Evolutionary conservation across 2,113 vertebrate genomes (phyloP), one percentile per base, ranked within the genome.

Genomic region (Mus spicilegus): DNA sequence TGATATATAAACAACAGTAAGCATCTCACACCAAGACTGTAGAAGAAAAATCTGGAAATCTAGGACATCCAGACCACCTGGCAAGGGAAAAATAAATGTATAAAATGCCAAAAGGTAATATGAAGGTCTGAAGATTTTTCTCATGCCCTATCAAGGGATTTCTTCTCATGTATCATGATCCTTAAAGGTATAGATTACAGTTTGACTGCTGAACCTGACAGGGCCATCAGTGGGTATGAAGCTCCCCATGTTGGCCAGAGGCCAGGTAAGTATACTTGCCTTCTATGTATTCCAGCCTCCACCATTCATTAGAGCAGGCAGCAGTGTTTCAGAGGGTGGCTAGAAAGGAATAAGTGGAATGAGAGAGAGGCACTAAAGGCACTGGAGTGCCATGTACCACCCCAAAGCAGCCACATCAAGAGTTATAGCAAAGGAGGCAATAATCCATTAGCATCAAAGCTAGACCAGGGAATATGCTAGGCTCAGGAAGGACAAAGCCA

Each of bases 1-100:
- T 94, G 94, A 95, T 87, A 81, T 97, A 95, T 42, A 96, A 97
- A 96, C 93, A 95, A 65, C 70, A 93, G 78, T 76, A 96, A 94
- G 72, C 39, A 58, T 58, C 93, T 92, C 65, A 78, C 90, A 95
- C 46, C 77, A 56, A 97, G 46, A 93, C 88, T 75, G 46, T 33
- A 88, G 51, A 94, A 95, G 88, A 94, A 67, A 91, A 92, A 95
- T 97, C 61, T 72, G 93, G 67, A 96, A 95, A 97, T 97, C 86
- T 97, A 93, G 95, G 94, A 69, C 90, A 96, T 42, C 95, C n/a
- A 95, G 87, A 95, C 93, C 73, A 97, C 78, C 92, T 92, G 24
- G 91, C 49, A 87, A 96, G 72, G 86, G 56, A 70, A 92, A 96
- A 89, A 92, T 24, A 87, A 93, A 93, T 17, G 77, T 85, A 88